These are phyloP conservation scores for Drosophila rubida DNA, from an alignment of 2,888 invertebrate genomes.

Conservation along the genomic window DNA sequence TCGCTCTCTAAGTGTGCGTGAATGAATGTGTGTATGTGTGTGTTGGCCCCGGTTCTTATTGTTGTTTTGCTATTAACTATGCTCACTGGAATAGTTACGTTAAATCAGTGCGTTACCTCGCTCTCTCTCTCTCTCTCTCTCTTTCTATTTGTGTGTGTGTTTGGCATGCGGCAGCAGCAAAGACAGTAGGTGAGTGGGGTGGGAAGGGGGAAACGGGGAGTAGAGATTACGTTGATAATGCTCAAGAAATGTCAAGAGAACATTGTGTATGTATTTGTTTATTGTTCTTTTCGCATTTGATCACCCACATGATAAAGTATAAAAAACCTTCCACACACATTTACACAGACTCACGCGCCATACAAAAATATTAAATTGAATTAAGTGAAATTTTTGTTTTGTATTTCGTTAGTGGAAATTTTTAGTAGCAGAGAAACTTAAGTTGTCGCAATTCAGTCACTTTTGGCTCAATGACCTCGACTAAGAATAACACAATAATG, in stretches of 20 bases:
- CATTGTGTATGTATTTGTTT: constrained; percentile 44
- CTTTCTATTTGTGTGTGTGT: constrained; percentile 25
- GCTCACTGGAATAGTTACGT: constrained; percentile 75
- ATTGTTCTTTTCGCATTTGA: constrained; percentile 61
- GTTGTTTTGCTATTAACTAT: constrained; percentile 70
- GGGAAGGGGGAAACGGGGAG: neutral
- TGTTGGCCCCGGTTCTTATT: constrained; percentile 55
- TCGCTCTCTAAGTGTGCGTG: constrained; percentile 14
- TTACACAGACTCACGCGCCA: constrained; percentile 3
- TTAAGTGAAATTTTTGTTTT: constrained; percentile 53
- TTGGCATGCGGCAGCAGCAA: constrained; percentile 36
- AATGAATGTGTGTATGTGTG: constrained; percentile 8
- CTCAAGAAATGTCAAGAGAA: constrained; percentile 49
- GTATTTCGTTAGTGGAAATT: constrained; percentile 47
- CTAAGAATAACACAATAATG: neutral
- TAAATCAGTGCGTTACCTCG: constrained; percentile 65
- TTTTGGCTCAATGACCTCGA: constrained; percentile 46
- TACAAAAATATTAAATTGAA: constrained; percentile 58
- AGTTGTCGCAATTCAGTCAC: constrained; percentile 7
- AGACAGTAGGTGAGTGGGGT: neutral
- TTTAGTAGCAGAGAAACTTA: constrained; percentile 24
- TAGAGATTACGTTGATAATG: constrained; percentile 57
- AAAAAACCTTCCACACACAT: constrained; percentile 14
- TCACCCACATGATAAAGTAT: constrained; percentile 66
- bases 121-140: constrained; percentile 4